Percentiles rank a stretch among this genome's conserved stretches.
phyloP scores from a whole-genome alignment of 2,113 vertebrate genomes.

The Tamias sibiricus region DNA sequence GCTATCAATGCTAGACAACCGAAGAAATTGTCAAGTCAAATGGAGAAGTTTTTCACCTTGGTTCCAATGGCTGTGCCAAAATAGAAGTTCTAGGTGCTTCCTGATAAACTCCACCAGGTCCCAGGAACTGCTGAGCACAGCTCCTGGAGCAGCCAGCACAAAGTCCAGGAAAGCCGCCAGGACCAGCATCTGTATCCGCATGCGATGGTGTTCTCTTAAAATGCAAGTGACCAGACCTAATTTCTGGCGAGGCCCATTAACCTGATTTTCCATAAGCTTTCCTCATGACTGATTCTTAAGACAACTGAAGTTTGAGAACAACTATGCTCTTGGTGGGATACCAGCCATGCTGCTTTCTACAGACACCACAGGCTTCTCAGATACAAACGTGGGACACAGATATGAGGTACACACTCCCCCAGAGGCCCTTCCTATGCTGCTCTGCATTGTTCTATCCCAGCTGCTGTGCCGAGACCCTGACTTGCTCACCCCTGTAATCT shows the following conservation, averaged over 20 bases:
- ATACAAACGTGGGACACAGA: background rate
- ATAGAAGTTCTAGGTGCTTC: background rate
- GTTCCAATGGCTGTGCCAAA: background rate
- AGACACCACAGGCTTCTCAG: background rate
- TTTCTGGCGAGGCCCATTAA: background rate
- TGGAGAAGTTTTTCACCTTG: background rate
- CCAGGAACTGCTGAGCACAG: background rate
- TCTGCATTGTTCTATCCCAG: background rate
- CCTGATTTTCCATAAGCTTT: background rate
- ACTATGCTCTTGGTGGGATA: background rate
- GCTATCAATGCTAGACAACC: background rate
- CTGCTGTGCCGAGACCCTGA: background rate
- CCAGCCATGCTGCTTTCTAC: background rate
- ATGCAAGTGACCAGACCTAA: background rate
- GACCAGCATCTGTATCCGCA: background rate
- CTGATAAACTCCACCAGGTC: background rate
- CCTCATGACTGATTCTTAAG: background rate
- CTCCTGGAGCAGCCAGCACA: background rate
- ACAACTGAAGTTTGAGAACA: background rate
- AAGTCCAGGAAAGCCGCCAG: too few relatives aligned
- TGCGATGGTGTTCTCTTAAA: background rate
- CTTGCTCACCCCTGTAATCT: background rate
- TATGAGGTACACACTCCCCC: background rate
- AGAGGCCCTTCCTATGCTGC: fast-evolving
- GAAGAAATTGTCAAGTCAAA: background rate